Conservation (phyloP, 2,113 vertebrate genomes). For the Sorex araneus region DNA sequence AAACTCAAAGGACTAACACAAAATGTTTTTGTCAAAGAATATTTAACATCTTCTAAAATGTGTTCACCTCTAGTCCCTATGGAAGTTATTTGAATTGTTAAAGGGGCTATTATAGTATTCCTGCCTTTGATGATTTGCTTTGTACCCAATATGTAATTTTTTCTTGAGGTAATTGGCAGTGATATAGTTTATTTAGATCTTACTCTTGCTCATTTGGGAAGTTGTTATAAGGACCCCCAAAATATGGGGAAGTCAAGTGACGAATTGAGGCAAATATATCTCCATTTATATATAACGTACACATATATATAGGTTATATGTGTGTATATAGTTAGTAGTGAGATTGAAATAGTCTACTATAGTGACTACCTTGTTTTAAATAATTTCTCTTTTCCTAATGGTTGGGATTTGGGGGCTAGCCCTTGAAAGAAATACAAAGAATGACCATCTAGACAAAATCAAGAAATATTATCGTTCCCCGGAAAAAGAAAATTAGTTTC, state of each 20-base stretch:
- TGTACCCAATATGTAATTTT: conserved; percentile 46
- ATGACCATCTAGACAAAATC: not conserved
- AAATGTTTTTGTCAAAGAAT: conserved; percentile 69
- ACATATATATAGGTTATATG: not conserved
- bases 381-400: conserved; percentile 56
- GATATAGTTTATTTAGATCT: conserved; percentile 22
- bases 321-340: not conserved
- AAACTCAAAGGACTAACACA: conserved; percentile 70
- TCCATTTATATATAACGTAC: not conserved
- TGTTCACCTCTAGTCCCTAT: conserved; percentile 29
- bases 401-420: not conserved
- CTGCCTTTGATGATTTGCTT: conserved; percentile 49
- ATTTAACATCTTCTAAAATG: conserved; percentile 73
- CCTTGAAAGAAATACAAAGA: not conserved
- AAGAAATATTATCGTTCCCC: not conserved
- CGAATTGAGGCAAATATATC: not conserved
- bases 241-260: not conserved
- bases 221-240: not conserved
- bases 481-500: not conserved
- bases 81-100: conserved; percentile 59
- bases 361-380: not conserved
- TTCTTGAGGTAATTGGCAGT: conserved; percentile 26
- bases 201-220: conserved; percentile 57
- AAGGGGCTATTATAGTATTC: conserved; percentile 58
- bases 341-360: not conserved